Percentiles rank a stretch among this genome's conserved stretches.
Conservation (phyloP, 2,113 vertebrate species). For the Lanius collurio region DNA sequence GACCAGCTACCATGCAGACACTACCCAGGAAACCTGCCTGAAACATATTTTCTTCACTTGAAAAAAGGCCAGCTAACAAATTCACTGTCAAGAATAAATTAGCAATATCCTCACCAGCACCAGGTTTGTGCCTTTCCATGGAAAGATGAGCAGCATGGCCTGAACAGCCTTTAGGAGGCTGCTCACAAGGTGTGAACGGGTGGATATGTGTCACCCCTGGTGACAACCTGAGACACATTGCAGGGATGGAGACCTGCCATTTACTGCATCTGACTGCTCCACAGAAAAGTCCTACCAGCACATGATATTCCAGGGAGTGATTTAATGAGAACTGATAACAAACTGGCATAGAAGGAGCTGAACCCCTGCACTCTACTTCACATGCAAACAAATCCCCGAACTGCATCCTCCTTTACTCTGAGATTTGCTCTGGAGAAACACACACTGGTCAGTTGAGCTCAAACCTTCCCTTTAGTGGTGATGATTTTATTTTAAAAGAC, state of each 20-base stretch:
- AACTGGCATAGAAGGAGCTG: background rate
- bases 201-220: background rate
- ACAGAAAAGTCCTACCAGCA: background rate
- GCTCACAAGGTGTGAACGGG: background rate
- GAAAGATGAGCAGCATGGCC: background rate
- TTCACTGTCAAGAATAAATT: background rate
- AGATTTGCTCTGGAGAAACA: background rate
- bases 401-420: background rate
- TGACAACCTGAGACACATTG: background rate
- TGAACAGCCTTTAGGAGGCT: background rate
- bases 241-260: background rate
- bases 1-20: background rate
- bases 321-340: background rate
- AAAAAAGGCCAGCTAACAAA: background rate
- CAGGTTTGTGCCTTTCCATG: background rate
- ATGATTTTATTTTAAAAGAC: conserved; percentile 48
- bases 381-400: background rate
- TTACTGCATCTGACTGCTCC: background rate
- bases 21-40: background rate
- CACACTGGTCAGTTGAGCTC: background rate
- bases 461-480: background rate
- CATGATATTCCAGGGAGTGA: background rate
- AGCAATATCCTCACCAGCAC: background rate
- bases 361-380: background rate
- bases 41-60: background rate